These are phyloP conservation scores for Dermolepida albohirtum DNA, from an alignment of 2,888 invertebrate species.

Conservation along the genomic window DNA sequence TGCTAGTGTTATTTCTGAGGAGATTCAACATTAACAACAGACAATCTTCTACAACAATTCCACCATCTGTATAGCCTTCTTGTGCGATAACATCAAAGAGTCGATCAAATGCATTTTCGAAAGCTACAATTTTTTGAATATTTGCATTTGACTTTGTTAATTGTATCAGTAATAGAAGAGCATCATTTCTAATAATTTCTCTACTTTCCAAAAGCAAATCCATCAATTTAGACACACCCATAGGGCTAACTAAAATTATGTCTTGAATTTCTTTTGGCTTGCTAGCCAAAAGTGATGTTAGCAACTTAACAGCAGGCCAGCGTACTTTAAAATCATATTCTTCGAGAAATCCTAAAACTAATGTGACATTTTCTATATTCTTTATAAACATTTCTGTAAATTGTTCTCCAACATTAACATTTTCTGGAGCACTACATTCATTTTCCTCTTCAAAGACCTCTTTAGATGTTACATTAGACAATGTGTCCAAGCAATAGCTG, in stretches of 20 bases:
- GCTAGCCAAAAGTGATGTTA: conserved; percentile 89
- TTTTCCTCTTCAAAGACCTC: conserved; percentile 86
- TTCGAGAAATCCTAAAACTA: conserved; percentile 86
- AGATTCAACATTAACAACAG: conserved; percentile 92
- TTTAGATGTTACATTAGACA: conserved; percentile 89
- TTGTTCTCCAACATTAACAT: conserved; percentile 85
- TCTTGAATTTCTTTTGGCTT: conserved; percentile 90
- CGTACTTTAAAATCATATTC: conserved; percentile 96
- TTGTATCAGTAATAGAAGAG: conserved; percentile 89
- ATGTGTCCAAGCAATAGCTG: conserved; percentile 90
- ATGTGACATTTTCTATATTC: conserved; percentile 83
- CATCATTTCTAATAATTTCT: conserved; percentile 96
- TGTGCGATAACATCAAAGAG: conserved; percentile 89
- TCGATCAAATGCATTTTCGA: conserved; percentile 97
- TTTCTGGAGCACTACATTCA: conserved; percentile 57
- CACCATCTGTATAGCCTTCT: conserved; percentile 94
- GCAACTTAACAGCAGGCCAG: conserved; percentile 88
- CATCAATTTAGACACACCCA: conserved; percentile 98
- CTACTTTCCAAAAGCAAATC: conserved; percentile 93
- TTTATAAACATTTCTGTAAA: conserved; percentile 99
- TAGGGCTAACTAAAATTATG: conserved; percentile 88
- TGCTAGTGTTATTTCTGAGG: conserved; percentile 94
- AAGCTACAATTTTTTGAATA: conserved; percentile 98
- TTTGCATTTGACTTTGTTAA: conserved; percentile 95
- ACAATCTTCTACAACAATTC: conserved; percentile 98